Percentiles rank a stretch among this genome's conserved stretches.
Conservation (phyloP, 1,140 invertebrate species). For the Arctopsyche grandis region DNA sequence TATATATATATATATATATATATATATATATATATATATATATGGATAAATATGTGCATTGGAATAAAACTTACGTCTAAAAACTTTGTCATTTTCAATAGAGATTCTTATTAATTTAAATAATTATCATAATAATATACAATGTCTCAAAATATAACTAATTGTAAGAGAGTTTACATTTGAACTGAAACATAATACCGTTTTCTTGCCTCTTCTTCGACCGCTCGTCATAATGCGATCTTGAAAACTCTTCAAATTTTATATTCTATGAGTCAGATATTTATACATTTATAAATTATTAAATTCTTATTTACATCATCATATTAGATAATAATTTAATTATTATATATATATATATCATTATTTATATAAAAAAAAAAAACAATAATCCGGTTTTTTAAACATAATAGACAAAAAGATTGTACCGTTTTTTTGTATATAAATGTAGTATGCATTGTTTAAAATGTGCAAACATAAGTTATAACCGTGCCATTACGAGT, state of each 20-base stretch:
- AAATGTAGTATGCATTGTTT: no score
- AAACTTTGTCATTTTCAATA: conserved; percentile 22
- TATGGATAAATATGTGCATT: conserved; percentile 27
- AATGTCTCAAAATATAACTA: conserved; percentile 9
- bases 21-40: no score
- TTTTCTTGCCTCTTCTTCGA: background rate
- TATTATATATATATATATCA: conserved; percentile 2
- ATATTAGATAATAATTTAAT: conserved; percentile 1
- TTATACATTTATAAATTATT: conserved; percentile 40
- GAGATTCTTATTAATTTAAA: conserved; percentile 36
- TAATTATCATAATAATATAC: conserved; percentile 6
- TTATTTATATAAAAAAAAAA: background rate
- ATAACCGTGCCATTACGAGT: background rate
- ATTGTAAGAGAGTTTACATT: conserved; percentile 28
- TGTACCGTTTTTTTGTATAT: background rate
- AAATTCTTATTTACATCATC: conserved; percentile 21
- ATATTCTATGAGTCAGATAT: conserved; percentile 37
- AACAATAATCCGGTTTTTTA: background rate
- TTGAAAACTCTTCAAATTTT: background rate
- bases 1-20: no score
- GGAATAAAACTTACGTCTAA: conserved; percentile 40
- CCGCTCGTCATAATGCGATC: conserved; percentile 21
- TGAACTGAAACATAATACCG: conserved; percentile 43
- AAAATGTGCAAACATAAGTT: conserved; percentile 16
- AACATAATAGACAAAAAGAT: background rate